phyloP scores from a whole-genome alignment of 2,888 invertebrate species.

The Lasioglossum zephyrum region DNA sequence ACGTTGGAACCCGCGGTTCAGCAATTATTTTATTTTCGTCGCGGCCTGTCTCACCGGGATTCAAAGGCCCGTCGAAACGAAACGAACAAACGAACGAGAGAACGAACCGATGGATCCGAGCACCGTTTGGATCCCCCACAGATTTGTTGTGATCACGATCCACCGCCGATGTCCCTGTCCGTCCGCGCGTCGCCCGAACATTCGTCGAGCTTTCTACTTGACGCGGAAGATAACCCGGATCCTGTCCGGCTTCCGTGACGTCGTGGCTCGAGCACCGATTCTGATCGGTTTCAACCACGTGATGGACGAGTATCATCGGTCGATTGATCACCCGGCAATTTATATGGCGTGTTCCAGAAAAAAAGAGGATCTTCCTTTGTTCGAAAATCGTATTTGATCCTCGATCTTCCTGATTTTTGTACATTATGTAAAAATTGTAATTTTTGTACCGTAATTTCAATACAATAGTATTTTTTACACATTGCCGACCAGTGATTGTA shows the following conservation, averaged over 20 bases:
- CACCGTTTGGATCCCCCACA: constrained; percentile 20
- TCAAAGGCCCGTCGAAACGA: constrained; percentile 29
- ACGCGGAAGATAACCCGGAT: constrained; percentile 38
- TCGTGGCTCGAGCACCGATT: not conserved
- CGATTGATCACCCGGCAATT: constrained; percentile 3
- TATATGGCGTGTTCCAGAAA: not conserved
- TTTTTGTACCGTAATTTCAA: too few relatives aligned
- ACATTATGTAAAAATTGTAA: not conserved
- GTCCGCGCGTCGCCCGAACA: constrained; percentile 46
- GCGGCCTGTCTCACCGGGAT: constrained; percentile 17
- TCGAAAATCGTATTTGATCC: not conserved
- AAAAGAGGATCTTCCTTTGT: not conserved
- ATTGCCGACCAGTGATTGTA: too few relatives aligned
- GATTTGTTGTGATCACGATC: constrained; percentile 30
- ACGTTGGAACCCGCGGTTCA: constrained; percentile 37
- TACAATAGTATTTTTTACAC: not conserved
- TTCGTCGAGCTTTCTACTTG: constrained; percentile 68
- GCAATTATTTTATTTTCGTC: constrained; percentile 48
- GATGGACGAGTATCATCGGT: not conserved
- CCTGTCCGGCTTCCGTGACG: constrained; percentile 5
- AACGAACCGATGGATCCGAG: constrained; percentile 10
- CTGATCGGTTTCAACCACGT: not conserved
- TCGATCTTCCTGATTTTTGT: not conserved
- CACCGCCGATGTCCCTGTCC: constrained; percentile 28
- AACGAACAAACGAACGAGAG: constrained; percentile 22